Percentiles rank a stretch among this genome's conserved stretches.
Conservation (phyloP, 2,113 vertebrate species). For the Cacatua alba region DNA sequence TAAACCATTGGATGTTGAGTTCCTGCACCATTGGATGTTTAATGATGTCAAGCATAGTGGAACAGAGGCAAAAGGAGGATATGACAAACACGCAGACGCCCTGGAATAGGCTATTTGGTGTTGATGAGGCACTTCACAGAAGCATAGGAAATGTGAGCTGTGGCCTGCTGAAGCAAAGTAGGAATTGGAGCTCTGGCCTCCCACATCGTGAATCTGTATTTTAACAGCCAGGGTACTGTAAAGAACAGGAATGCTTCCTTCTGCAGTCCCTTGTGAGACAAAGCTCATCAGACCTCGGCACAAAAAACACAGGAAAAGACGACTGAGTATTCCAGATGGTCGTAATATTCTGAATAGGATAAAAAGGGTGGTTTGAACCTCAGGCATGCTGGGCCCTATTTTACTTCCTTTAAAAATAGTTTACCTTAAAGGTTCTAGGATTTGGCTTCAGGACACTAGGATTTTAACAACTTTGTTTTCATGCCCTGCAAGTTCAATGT, state of each 20-base stretch:
- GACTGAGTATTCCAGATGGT: constrained; percentile 50
- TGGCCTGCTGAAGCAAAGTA: background rate
- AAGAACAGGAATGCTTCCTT: background rate
- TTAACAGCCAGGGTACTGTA: constrained; percentile 47
- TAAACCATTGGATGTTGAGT: background rate
- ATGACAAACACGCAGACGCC: background rate
- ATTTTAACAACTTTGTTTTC: background rate
- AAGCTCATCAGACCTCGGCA: constrained; percentile 15
- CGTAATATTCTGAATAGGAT: background rate
- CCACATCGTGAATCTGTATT: constrained; percentile 36
- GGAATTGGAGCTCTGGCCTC: constrained; percentile 31
- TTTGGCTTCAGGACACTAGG: background rate
- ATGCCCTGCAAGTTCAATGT: background rate
- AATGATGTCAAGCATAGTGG: background rate
- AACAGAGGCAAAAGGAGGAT: background rate
- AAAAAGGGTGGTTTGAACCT: constrained; percentile 7
- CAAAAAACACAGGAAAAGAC: constrained; percentile 32
- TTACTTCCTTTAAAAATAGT: constrained; percentile 33
- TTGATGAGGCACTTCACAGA: constrained; percentile 26
- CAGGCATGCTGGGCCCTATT: background rate
- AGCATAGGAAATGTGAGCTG: background rate
- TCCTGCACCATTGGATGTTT: background rate
- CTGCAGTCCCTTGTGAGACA: background rate
- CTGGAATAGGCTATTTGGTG: background rate
- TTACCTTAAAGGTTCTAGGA: background rate